Evolutionary conservation across 2,797 vertebrate genomes (phyloP).

Genomic region (Anas acuta): DNA sequence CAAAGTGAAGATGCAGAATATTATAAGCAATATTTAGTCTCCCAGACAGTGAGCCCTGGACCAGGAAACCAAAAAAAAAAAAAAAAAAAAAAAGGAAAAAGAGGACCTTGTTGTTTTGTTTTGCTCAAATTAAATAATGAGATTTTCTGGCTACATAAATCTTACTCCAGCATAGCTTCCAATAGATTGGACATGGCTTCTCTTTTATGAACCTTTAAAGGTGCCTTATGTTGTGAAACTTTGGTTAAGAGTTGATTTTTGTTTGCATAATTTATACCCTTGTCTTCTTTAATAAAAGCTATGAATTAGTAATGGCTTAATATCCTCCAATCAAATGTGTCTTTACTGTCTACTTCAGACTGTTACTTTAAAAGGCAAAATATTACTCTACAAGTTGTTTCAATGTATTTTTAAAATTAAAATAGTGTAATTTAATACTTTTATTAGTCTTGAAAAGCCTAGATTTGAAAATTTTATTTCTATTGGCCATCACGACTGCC

Average conservation of each 20-base stretch:
- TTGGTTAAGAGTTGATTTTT: neutral
- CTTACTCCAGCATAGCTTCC: neutral
- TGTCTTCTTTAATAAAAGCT: neutral
- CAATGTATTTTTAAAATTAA: neutral
- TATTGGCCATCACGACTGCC: neutral
- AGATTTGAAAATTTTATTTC: neutral
- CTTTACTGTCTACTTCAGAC: neutral
- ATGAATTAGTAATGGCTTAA: neutral
- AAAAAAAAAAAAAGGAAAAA: neutral
- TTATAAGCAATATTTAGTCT: neutral
- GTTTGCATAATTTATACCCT: neutral
- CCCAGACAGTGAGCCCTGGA: neutral
- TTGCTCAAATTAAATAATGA: neutral
- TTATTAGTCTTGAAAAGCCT: neutral
- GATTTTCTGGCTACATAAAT: neutral
- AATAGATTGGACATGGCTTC: neutral
- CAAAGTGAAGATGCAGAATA: neutral
- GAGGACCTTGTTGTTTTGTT: neutral
- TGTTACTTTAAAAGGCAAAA: constrained; percentile 12
- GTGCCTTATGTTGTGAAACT: neutral
- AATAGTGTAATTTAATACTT: neutral
- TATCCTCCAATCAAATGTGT: neutral
- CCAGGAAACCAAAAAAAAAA: neutral
- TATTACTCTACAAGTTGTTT: neutral
- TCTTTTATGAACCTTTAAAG: neutral